Evolutionary conservation across 2,888 invertebrate species (phyloP).

Genomic region (Candidula unifasciata): DNA sequence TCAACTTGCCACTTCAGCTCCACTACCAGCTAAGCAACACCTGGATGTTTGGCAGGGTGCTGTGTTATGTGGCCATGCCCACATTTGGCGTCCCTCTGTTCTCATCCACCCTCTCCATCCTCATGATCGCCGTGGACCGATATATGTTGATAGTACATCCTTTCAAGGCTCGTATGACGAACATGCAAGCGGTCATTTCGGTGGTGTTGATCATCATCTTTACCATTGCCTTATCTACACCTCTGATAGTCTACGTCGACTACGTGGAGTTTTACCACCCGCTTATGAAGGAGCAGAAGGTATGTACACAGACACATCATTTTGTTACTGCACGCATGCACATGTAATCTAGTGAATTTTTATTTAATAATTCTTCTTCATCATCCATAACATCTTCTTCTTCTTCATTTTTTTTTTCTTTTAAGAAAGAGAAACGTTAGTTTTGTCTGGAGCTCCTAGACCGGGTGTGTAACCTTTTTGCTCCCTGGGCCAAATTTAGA

Average conservation of each 20-base stretch:
- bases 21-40: constrained; percentile 74
- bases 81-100: constrained; percentile 76
- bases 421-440: too few relatives aligned
- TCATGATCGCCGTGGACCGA: constrained; percentile 76
- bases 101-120: constrained; percentile 74
- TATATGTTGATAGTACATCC: constrained; percentile 76
- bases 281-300: constrained; percentile 62
- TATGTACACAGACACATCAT: constrained; percentile 42
- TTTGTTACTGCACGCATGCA: background rate
- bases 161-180: constrained; percentile 69
- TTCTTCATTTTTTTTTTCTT: too few relatives aligned
- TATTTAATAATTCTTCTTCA: too few relatives aligned
- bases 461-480: too few relatives aligned
- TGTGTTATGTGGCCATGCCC: constrained; percentile 74
- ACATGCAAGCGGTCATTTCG: constrained; percentile 64
- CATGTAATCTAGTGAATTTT: background rate
- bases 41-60: constrained; percentile 74
- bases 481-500: too few relatives aligned
- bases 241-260: constrained; percentile 70
- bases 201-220: constrained; percentile 63
- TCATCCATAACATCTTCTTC: too few relatives aligned
- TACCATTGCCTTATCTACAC: constrained; percentile 70
- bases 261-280: constrained; percentile 55
- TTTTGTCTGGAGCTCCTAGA: too few relatives aligned
- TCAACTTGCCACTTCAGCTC: constrained; percentile 75